These are phyloP conservation scores for Artemia sinica DNA, from an alignment of 2,888 invertebrate species.

Conservation along the genomic window DNA sequence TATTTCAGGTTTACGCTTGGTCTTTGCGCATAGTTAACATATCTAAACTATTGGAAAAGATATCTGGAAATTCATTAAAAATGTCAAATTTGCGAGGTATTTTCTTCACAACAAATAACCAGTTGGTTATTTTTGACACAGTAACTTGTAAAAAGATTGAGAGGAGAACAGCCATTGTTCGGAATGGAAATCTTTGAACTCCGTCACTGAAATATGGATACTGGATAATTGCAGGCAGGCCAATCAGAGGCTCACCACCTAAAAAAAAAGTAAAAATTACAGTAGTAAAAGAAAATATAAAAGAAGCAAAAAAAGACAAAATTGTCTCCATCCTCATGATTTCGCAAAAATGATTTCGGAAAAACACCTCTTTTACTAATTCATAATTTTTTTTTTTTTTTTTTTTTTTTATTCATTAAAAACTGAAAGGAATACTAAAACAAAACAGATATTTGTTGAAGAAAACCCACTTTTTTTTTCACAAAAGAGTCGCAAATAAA, in stretches of 20 bases:
- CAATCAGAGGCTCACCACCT: constrained; percentile 42
- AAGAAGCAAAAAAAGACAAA: background rate
- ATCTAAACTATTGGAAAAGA: no score
- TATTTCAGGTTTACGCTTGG: no score
- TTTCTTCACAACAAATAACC: constrained; percentile 67
- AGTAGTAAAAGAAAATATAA: background rate
- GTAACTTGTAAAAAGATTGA: constrained; percentile 37
- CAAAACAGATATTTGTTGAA: no score
- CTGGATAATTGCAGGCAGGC: constrained; percentile 39
- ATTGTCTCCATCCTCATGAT: no score
- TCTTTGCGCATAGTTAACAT: no score
- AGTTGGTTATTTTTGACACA: constrained; percentile 42
- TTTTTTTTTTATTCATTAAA: no score
- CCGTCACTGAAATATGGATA: constrained; percentile 39
- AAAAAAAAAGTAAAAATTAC: background rate
- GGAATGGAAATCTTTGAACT: constrained; percentile 46
- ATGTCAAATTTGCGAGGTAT: constrained; percentile 41
- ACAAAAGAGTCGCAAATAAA: no score
- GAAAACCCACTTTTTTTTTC: no score
- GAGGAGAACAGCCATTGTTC: constrained; percentile 44
- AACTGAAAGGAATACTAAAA: no score
- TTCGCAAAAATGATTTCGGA: no score
- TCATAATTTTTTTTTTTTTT: no score
- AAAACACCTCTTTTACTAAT: no score
- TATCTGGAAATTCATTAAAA: background rate